Base-by-base conservation (phyloP, 2,797 vertebrate genomes). In the Luscinia luscinia region DNA sequence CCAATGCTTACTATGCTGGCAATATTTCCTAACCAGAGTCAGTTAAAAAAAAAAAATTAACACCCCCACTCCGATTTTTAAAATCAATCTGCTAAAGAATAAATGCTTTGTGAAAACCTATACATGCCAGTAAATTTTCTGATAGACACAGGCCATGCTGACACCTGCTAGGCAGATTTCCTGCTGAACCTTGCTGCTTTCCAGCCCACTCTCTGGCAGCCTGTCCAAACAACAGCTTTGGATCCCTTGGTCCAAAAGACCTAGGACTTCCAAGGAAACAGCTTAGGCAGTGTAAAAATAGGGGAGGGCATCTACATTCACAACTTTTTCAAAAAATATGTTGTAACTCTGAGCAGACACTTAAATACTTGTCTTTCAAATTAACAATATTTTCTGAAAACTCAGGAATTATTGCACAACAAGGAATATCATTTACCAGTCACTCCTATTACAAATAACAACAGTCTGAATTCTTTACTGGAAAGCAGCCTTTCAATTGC, bases 361-460 rank as follows among this genome's bases (percentile, higher is more conserved):
- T 72, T 57, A 40, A n/a, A 62, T 81, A 81, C 62, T 78, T 88
- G 54, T 20, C 52, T 74, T 90, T 43, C 54, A 74, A 87, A 67
- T 34, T 57, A 83, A 43, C 94, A 85, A 58, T 30, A n/a, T 64
- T 72, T 84, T 92, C 74, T 75, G 74, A 82, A 93, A 86, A 81
- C 7, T 72, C 43, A 15, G 80, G 28, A 78, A 55, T 84, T 88
- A 75, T 79, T 96, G 74, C 88, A 82, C 74, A 94, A 93, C 48
- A 84, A 89, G 70, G 69, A 93, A 20, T 46, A 74, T 7, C 0
- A 83, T 77, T 80, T 91, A 80, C 49, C n/a, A 75, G 61, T n/a
- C 34, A 48, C 82, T 89, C 61, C 72, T 68, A n/a, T 61, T 72
- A 70, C 30, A 68, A 55, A 81, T 72, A 89, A 52, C 34, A 72